These are phyloP conservation scores for Mormyrus hasselquistii DNA, from an alignment of 2,797 vertebrate genomes.

Conservation along the genomic window DNA sequence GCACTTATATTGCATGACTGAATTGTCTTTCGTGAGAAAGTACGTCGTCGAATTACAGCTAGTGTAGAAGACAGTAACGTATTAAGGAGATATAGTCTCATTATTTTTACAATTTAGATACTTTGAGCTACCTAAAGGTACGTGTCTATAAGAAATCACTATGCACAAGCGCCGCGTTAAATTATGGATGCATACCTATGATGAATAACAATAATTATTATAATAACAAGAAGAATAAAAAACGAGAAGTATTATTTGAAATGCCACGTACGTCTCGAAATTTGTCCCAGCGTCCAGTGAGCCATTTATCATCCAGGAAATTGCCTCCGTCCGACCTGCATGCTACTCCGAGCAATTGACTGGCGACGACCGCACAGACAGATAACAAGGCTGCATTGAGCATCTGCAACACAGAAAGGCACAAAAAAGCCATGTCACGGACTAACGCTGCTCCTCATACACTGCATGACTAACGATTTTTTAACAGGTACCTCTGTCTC, in stretches of 20 bases:
- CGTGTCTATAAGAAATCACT: background rate
- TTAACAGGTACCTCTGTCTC: background rate
- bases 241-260: background rate
- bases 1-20: background rate
- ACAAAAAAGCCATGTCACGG: slow-evolving; percentile 27
- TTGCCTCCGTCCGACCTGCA: slow-evolving; percentile 80
- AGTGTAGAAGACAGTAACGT: background rate
- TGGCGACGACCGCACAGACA: slow-evolving; percentile 72
- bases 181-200: background rate
- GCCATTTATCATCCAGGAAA: slow-evolving; percentile 96
- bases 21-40: background rate
- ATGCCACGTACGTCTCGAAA: slow-evolving; percentile 86
- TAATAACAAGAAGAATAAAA: background rate
- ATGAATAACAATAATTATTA: background rate
- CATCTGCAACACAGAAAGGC: slow-evolving; percentile 60
- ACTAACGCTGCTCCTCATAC: background rate
- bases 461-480: background rate
- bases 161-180: background rate
- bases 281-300: slow-evolving; percentile 87
- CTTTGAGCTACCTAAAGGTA: background rate
- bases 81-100: background rate
- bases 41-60: background rate
- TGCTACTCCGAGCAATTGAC: slow-evolving; percentile 57
- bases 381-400: slow-evolving; percentile 72
- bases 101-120: background rate